These are phyloP conservation scores for Condylura cristata DNA, from an alignment of 2,113 vertebrate genomes.

Conservation along the genomic window DNA sequence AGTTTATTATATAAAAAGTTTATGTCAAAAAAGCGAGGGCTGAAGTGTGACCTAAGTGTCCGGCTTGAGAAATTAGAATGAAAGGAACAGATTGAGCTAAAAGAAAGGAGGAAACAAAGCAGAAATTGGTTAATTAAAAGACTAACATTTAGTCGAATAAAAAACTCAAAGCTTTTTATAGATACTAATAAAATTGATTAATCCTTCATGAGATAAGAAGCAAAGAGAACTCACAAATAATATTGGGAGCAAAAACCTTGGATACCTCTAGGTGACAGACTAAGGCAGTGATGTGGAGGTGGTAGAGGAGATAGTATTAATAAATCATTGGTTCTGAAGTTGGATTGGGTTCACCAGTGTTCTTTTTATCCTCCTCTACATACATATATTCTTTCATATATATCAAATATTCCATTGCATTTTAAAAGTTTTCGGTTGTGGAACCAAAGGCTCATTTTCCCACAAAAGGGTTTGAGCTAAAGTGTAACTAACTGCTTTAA, in stretches of 20 bases:
- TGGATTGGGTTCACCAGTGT: neutral
- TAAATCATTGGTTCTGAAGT: neutral
- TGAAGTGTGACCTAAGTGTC: neutral
- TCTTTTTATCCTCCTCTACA: neutral
- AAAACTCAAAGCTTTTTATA: neutral
- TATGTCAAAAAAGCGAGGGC: neutral
- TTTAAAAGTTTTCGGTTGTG: neutral
- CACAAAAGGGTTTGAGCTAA: neutral
- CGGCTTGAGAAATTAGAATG: neutral
- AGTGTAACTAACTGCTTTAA: neutral
- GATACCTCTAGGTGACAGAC: neutral
- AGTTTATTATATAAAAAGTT: neutral
- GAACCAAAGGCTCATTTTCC: conserved; percentile 21
- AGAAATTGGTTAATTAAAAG: neutral
- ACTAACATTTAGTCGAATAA: neutral
- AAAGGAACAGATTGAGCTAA: neutral
- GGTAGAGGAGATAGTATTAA: neutral
- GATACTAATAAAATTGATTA: neutral
- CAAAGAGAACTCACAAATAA: neutral
- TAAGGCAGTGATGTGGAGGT: too few relatives aligned
- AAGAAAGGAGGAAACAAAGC: neutral
- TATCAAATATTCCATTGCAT: neutral
- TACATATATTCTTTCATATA: neutral
- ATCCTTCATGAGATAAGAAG: neutral
- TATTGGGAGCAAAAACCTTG: neutral